A percentile compares a stretch with the other conserved stretches of the same genome.
These are phyloP conservation scores for Lindbergichthys nudifrons DNA, from an alignment of 2,797 vertebrate genomes.

Conservation along the genomic window DNA sequence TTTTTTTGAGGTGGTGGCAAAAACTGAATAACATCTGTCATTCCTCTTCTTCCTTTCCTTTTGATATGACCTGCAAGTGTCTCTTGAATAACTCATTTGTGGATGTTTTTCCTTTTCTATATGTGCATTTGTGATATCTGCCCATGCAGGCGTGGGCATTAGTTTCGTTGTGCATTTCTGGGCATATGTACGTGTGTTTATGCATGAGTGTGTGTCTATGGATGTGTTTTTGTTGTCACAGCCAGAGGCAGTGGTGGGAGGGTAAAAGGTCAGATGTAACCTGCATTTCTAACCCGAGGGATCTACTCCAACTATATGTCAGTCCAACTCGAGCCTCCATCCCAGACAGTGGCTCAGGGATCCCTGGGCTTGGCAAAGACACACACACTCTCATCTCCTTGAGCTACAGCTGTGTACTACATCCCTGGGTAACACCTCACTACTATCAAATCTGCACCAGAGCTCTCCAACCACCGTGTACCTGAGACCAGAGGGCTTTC, in stretches of 20 bases:
- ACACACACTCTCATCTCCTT: slow-evolving; percentile 36
- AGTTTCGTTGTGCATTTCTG: background rate
- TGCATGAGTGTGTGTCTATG: background rate
- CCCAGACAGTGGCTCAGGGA: slow-evolving; percentile 52
- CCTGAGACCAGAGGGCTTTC: slow-evolving; percentile 3
- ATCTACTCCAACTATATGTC: slow-evolving; percentile 41
- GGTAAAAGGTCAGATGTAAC: slow-evolving; percentile 48
- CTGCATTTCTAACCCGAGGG: slow-evolving; percentile 47
- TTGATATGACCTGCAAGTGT: background rate
- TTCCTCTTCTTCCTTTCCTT: background rate
- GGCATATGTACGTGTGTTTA: background rate
- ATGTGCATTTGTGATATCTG: slow-evolving; percentile 4
- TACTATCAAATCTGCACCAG: slow-evolving; percentile 8
- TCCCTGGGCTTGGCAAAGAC: slow-evolving; percentile 35
- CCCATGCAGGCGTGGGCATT: background rate
- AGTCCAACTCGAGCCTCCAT: slow-evolving; percentile 41
- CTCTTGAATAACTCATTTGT: slow-evolving; percentile 6
- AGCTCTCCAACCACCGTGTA: slow-evolving; percentile 4
- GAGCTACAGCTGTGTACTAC: slow-evolving; percentile 37
- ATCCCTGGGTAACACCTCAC: slow-evolving; percentile 43
- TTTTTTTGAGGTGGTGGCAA: too few species aligned
- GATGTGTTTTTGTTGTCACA: slow-evolving; percentile 16
- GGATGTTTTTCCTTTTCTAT: slow-evolving; percentile 1
- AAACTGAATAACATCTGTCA: background rate
- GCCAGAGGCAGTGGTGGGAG: slow-evolving; percentile 39